Percentiles rank a stretch among this genome's conserved stretches.
These are phyloP conservation scores for Conistra vaccinii DNA, from an alignment of 2,888 invertebrate species.

Conservation along the genomic window DNA sequence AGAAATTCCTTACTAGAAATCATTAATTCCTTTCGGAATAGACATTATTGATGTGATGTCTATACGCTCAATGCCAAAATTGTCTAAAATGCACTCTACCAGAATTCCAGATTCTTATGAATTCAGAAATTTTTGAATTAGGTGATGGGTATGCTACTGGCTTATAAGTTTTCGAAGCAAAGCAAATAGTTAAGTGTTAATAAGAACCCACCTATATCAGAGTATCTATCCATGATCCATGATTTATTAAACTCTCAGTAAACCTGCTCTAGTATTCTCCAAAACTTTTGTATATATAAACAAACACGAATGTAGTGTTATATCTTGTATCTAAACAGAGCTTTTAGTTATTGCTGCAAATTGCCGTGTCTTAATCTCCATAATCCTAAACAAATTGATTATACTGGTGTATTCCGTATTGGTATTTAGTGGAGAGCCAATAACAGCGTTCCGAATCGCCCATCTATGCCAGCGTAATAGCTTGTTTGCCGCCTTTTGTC, in stretches of 20 bases:
- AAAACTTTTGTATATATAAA: constrained; percentile 14
- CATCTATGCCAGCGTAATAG: constrained; percentile 74
- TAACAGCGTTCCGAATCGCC: constrained; percentile 72
- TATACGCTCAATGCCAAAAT: background rate
- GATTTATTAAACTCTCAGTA: constrained; percentile 2
- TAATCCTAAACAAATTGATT: constrained; percentile 54
- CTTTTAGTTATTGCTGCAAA: constrained; percentile 42
- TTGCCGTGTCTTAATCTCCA: constrained; percentile 37
- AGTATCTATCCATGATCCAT: constrained; percentile 1
- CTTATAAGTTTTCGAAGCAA: background rate
- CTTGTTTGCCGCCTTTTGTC: constrained; percentile 81
- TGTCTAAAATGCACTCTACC: background rate
- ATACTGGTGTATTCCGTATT: constrained; percentile 63
- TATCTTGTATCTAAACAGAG: constrained; percentile 13
- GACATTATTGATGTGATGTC: background rate
- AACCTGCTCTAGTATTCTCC: background rate
- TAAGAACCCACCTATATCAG: constrained; percentile 1
- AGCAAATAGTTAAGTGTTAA: background rate
- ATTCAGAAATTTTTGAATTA: background rate
- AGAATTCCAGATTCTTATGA: background rate
- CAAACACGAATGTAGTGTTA: constrained; percentile 7
- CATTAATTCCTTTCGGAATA: background rate
- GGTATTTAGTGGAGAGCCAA: constrained; percentile 71
- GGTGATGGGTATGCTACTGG: background rate
- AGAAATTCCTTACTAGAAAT: background rate